Evolutionary conservation across 1,140 invertebrate species (phyloP).

Genomic region (Micrasema minimum): DNA sequence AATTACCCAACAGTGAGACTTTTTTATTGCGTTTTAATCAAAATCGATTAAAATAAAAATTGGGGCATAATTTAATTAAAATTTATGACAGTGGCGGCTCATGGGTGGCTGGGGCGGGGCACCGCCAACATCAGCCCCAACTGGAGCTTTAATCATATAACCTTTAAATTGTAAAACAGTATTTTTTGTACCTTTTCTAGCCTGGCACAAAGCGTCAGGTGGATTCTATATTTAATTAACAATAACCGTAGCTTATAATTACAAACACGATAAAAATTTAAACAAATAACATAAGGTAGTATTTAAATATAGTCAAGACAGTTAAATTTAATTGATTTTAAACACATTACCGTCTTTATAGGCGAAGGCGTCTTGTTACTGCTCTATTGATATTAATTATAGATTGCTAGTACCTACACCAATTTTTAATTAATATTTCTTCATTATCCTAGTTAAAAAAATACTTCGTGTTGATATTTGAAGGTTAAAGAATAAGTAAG

Average conservation of each 20-base stretch:
- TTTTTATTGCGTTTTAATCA: constrained; percentile 21
- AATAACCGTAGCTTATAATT: constrained; percentile 18
- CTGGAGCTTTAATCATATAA: too few species aligned
- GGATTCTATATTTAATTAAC: constrained; percentile 26
- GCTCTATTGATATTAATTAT: background rate
- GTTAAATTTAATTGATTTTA: constrained; percentile 23
- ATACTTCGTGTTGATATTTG: too few species aligned
- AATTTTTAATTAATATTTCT: constrained; percentile 1
- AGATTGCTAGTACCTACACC: background rate
- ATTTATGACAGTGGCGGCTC: constrained; percentile 18
- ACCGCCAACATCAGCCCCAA: too few species aligned
- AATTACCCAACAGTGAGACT: background rate
- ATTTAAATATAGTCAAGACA: constrained; percentile 10
- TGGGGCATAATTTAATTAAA: constrained; percentile 30
- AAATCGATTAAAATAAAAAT: constrained; percentile 14
- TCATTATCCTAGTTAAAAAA: background rate
- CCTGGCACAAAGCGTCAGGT: background rate
- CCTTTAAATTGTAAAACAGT: too few species aligned
- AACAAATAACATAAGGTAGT: constrained; percentile 12
- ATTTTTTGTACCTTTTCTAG: background rate
- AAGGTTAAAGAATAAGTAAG: too few species aligned
- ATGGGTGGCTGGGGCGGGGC: constrained; percentile 18
- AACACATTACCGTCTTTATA: constrained; percentile 26
- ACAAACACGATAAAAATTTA: constrained; percentile 11
- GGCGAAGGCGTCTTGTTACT: background rate